Base-by-base conservation (phyloP, 2,888 invertebrate species). In the Meliscaeva auricollis region DNA sequence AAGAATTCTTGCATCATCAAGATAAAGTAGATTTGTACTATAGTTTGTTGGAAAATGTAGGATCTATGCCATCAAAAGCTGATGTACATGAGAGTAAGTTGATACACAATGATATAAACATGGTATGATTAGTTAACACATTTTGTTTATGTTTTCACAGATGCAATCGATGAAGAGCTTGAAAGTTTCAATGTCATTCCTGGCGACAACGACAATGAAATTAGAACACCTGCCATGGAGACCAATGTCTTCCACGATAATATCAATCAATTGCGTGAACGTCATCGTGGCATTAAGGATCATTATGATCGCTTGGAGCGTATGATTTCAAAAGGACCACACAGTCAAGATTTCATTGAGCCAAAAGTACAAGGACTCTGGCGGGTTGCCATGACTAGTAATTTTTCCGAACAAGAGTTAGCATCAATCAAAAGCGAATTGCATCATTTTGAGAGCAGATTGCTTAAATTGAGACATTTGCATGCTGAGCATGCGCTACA, bases 21-120 rank as follows among this genome's bases (percentile, higher is more conserved):
- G 96, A 98, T 88, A 98, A 98, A 92, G 95, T 98, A 64, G 96
- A 98, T 90, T 96, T 98, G 89, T 98, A 97, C 90, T 96, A 97
- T 91, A 94, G 95, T 52, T 91, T 98, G 77, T 93, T 97, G 68
- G 94, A 94, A 87, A 95, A 96, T 89, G 93, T 96, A 35, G 95
- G 96, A 88, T 76, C 89, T 1, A 91, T 93, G 6, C 88, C 89
- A 41, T 92, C 93, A 52, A 91, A 58, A 1, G 20, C 93, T 52
- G 94, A 95, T 87, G 7, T 93, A 93, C 41, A 94, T 90, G 94
- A 95, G 91, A 96, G 96, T 96, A 93, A 91, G 94, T 88, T 54
- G 1, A 26, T 3, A 26, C 2, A 26, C 2, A 26, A 26, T 26
- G 4, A 26, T 26, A 26, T 4, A 26, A 26, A 26, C 2, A 26